These are phyloP conservation scores for Pentamera pediparva DNA, from an alignment of 53 echinoderm and acorn worm genomes.

Conservation along the genomic window DNA sequence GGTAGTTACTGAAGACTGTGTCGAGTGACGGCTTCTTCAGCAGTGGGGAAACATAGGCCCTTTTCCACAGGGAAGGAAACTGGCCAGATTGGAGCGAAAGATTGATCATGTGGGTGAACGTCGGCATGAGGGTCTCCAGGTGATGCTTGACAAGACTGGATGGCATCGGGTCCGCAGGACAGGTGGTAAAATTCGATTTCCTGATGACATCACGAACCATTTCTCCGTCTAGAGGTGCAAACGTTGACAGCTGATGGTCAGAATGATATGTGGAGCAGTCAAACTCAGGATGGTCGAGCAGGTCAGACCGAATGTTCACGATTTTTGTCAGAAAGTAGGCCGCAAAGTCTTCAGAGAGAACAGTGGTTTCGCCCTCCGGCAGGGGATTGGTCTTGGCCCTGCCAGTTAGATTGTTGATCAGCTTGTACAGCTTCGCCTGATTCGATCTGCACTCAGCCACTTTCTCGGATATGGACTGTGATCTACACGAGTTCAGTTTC, in stretches of 20 bases:
- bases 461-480: background rate
- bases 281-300: background rate
- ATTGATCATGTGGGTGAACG: no score
- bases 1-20: no score
- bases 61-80: no score
- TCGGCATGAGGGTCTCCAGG: constrained; percentile 8
- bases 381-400: background rate
- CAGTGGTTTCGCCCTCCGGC: background rate
- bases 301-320: no score
- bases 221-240: background rate
- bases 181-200: background rate
- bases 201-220: background rate
- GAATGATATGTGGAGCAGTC: background rate
- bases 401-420: no score
- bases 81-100: no score
- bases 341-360: background rate
- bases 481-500: background rate
- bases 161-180: background rate
- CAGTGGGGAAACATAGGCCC: no score
- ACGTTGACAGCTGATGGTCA: no score
- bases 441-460: no score
- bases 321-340: background rate
- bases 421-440: no score
- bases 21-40: no score
- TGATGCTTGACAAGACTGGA: background rate